Evolutionary conservation across 37 sponge, comb jelly and placozoan species (phyloP).

Genomic region (Mnemiopsis leidyi): DNA sequence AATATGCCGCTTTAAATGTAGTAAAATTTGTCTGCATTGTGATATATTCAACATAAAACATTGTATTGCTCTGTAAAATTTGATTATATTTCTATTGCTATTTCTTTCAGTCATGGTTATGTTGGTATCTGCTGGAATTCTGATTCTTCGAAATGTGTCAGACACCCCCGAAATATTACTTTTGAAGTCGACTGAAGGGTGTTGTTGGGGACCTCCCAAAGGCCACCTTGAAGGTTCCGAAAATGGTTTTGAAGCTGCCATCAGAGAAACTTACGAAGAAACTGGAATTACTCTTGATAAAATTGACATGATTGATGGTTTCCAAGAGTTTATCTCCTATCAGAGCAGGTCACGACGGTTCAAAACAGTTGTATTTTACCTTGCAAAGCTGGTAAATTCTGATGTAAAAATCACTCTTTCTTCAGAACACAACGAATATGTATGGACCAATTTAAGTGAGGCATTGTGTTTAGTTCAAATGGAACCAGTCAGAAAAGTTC

Average conservation of each 20-base stretch:
- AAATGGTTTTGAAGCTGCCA: conserved; percentile 45
- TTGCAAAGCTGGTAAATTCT: neutral
- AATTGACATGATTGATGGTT: conserved; percentile 43
- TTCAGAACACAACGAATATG: conserved; percentile 41
- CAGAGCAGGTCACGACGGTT: conserved; percentile 17
- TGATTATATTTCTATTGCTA: no score
- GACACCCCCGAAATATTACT: conserved; percentile 1
- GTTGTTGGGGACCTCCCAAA: conserved; percentile 45
- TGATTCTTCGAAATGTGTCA: conserved; percentile 16
- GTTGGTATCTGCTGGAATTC: conserved; percentile 60
- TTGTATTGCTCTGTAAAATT: no score
- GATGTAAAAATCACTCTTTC: conserved; percentile 8
- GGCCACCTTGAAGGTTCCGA: conserved; percentile 36
- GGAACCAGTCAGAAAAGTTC: neutral
- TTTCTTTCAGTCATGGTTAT: neutral
- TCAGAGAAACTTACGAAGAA: conserved; percentile 56
- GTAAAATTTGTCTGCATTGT: no score
- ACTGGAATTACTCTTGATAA: conserved; percentile 30
- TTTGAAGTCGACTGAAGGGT: conserved; percentile 36
- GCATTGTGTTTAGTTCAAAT: neutral
- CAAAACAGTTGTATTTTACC: conserved; percentile 61
- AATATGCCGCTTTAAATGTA: no score
- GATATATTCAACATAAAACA: no score
- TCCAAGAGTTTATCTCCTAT: conserved; percentile 38
- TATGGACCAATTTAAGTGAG: neutral